phyloP scores from a whole-genome alignment of 2,888 invertebrate species.

The Ichneumon xanthorius region DNA sequence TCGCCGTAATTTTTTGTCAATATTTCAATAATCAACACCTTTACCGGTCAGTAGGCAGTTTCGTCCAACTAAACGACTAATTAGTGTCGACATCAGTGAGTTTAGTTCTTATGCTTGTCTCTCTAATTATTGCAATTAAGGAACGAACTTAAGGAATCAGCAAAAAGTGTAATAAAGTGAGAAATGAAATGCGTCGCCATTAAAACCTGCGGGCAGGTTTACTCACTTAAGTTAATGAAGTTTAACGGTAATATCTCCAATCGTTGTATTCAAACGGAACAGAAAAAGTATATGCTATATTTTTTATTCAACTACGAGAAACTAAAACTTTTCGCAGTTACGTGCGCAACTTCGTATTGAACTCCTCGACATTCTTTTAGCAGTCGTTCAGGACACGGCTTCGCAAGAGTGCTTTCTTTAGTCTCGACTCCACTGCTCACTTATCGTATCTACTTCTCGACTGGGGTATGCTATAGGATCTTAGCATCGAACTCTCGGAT shows the following conservation, averaged over 20 bases:
- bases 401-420: slow-evolving; percentile 54
- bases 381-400: slow-evolving; percentile 26
- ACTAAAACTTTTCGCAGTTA: neutral
- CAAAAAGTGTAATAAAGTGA: no score
- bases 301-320: neutral
- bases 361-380: slow-evolving; percentile 14
- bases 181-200: neutral
- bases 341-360: neutral
- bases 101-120: no score
- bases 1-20: no score
- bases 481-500: slow-evolving; percentile 42
- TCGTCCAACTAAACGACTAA: no score
- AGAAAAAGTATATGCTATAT: neutral
- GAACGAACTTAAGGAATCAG: no score
- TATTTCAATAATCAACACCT: no score
- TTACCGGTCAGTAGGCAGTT: no score
- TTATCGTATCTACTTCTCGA: slow-evolving; percentile 29
- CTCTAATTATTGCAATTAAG: no score
- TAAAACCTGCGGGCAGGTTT: no score
- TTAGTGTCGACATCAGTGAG: no score
- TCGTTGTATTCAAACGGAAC: neutral
- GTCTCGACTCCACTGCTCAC: slow-evolving; percentile 34
- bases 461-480: slow-evolving; percentile 24
- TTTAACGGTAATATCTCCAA: neutral
- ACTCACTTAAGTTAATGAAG: neutral